Conservation (phyloP, 1,140 invertebrate genomes). For the Penaeus chinensis region DNA sequence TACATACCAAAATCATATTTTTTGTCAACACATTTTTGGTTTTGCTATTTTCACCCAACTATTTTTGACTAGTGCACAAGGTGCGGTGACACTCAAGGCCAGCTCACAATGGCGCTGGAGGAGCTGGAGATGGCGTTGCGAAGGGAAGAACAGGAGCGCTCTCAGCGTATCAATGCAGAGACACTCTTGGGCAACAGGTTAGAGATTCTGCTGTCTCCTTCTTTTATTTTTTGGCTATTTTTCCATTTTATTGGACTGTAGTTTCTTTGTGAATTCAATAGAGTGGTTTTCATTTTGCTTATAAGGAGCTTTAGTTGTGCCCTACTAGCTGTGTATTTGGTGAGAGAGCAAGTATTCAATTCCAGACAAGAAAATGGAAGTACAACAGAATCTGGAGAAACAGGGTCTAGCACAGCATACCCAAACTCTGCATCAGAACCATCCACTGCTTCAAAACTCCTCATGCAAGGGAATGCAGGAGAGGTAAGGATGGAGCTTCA, state of each 20-base stretch:
- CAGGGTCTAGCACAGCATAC: constrained; percentile 19
- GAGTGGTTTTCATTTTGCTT: too few relatives aligned
- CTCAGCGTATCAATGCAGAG: constrained; percentile 35
- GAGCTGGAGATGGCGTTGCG: constrained; percentile 48
- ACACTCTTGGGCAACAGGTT: constrained; percentile 24
- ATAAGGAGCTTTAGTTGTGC: too few relatives aligned
- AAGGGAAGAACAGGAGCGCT: constrained; percentile 44
- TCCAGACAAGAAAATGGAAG: constrained; percentile 25
- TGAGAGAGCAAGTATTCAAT: not conserved
- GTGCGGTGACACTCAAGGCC: constrained; percentile 31
- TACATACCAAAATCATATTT: too few relatives aligned
- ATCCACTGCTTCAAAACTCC: constrained; percentile 19
- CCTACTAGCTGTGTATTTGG: too few relatives aligned
- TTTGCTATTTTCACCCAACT: too few relatives aligned
- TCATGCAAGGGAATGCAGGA: not conserved
- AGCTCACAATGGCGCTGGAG: constrained; percentile 45
- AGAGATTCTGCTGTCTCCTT: too few relatives aligned
- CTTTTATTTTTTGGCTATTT: too few relatives aligned
- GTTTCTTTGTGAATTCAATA: too few relatives aligned
- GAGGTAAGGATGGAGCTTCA: constrained; percentile 9
- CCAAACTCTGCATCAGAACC: constrained; percentile 19
- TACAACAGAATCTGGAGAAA: constrained; percentile 11
- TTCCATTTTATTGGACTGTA: too few relatives aligned
- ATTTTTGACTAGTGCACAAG: too few relatives aligned
- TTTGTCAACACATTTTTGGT: too few relatives aligned